Evolutionary conservation across 2,113 vertebrate species (phyloP), one percentile per base, ranked within the genome.

Genomic region (Mastomys natalensis): DNA sequence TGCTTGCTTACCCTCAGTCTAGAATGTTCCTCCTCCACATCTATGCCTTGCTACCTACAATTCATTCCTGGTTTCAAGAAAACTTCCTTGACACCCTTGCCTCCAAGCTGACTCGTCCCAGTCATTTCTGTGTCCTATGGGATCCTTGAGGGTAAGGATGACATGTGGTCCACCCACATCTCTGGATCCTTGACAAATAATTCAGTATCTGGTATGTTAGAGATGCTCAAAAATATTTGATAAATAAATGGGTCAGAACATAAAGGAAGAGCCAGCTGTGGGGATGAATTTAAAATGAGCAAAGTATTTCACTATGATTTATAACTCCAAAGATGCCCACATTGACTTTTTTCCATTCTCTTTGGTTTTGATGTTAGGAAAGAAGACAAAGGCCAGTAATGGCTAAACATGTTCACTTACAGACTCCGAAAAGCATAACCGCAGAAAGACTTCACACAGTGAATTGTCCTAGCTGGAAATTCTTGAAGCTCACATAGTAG

Each of bases 381-480:
- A 89, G 73, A 94, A 90, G 12, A 76, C 1, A 60, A 62, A 95
- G 74, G 31, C 45, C 73, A 29, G 40, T 90, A 55, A 7, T 48
- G 77, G 26, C 22, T 48, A 53, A 81, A 96, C 82, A 11, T 22
- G 70, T 48, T 96, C 43, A 68, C 62, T 86, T 87, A 45, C n/a
- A 93, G 48, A 73, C 68, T 90, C 26, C 62, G 16, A 34, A 53
- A 93, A 92, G 60, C 40, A 43, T 10, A 17, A 43, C n/a, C 9
- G 45, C 1, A 22, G 64, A 91, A 68, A 48, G 40, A 62, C 9
- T 21, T 68, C 24, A 1, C 13, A 81, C 31, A 7, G 58, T 73
- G 40, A 92, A n/a, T 53, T 78, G 78, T 92, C 80, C 93, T 86
- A 40, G 37, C 16, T 68, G 17, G 58, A 92, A 91, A 91, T 73